A percentile compares a stretch with the other conserved stretches of the same genome.
Evolutionary conservation across 2,888 invertebrate genomes (phyloP).

Genomic region (Ectemnius continuus): DNA sequence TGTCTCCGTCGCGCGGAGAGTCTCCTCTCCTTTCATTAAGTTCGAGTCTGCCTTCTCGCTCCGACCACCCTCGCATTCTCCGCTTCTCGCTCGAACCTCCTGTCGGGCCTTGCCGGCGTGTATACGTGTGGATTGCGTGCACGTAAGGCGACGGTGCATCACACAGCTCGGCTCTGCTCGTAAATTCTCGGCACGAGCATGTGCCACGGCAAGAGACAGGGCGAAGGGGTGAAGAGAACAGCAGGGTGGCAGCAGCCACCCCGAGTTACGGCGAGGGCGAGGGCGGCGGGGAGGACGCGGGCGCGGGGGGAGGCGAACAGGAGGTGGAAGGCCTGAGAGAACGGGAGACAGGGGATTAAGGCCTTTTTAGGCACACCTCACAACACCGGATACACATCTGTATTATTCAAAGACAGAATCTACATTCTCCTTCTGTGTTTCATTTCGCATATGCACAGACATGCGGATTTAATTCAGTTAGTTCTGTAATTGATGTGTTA

Average conservation of each 20-base stretch:
- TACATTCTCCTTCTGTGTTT: too few relatives aligned
- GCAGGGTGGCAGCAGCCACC: background rate
- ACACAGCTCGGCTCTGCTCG: slow-evolving; percentile 52
- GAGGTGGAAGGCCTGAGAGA: background rate
- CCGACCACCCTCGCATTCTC: background rate
- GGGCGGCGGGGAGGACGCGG: too few relatives aligned
- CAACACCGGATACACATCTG: too few relatives aligned
- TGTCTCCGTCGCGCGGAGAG: slow-evolving; percentile 41
- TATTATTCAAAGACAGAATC: too few relatives aligned
- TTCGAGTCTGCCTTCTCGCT: slow-evolving; percentile 25
- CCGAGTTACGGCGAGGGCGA: slow-evolving; percentile 3
- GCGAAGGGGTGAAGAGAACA: slow-evolving; percentile 22
- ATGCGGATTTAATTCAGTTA: too few relatives aligned
- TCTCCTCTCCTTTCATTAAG: slow-evolving; percentile 43
- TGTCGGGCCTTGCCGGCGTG: too few relatives aligned
- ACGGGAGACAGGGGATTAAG: background rate
- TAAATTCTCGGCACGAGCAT: slow-evolving; percentile 60
- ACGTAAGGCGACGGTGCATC: slow-evolving; percentile 12
- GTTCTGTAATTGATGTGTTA: too few relatives aligned
- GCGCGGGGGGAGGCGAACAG: slow-evolving; percentile 5
- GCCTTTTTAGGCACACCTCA: too few relatives aligned
- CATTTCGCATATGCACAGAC: too few relatives aligned
- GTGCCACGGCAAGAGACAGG: slow-evolving; percentile 23
- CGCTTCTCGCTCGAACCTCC: slow-evolving; percentile 8
- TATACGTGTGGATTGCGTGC: slow-evolving; percentile 16